Evolutionary conservation across 2,113 vertebrate species (phyloP).

Genomic region (Gorsachius goisagi): DNA sequence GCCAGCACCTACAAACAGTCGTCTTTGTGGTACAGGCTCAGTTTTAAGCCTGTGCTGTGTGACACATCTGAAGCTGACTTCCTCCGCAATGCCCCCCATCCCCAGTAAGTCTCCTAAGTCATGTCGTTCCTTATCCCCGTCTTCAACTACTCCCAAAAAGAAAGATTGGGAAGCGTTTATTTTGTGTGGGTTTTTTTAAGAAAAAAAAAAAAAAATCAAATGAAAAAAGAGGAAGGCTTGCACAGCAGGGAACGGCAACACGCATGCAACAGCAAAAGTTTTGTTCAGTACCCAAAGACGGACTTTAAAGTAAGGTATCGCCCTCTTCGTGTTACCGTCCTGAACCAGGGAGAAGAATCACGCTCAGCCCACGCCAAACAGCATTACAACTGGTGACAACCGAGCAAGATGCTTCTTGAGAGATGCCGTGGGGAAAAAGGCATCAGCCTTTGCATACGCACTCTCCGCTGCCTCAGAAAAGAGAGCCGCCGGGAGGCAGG

Average conservation of each 20-base stretch:
- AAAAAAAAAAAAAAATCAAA: not conserved
- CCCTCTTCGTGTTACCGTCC: fast-evolving
- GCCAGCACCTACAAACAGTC: not conserved
- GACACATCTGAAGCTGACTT: not conserved
- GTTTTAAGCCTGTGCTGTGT: not conserved
- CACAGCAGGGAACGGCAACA: not conserved
- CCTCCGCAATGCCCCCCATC: not conserved
- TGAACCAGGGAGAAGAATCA: not conserved
- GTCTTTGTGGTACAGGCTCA: not conserved
- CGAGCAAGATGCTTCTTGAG: not conserved
- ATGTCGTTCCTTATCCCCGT: not conserved
- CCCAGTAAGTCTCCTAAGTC: not conserved
- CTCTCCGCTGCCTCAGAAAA: not conserved
- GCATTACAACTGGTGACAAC: not conserved
- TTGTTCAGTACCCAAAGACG: not conserved
- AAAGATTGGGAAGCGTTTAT: not conserved
- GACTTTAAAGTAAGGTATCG: not conserved
- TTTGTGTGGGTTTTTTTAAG: not conserved
- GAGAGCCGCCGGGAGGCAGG: not conserved
- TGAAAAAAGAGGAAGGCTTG: not conserved
- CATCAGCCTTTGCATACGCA: fast-evolving
- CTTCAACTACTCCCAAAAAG: not conserved
- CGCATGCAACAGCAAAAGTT: not conserved
- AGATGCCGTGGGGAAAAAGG: not conserved
- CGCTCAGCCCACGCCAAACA: not conserved